Evolutionary conservation across 2,113 vertebrate genomes (phyloP), one percentile per base, ranked within the genome.

Genomic region (Aramus guarauna): DNA sequence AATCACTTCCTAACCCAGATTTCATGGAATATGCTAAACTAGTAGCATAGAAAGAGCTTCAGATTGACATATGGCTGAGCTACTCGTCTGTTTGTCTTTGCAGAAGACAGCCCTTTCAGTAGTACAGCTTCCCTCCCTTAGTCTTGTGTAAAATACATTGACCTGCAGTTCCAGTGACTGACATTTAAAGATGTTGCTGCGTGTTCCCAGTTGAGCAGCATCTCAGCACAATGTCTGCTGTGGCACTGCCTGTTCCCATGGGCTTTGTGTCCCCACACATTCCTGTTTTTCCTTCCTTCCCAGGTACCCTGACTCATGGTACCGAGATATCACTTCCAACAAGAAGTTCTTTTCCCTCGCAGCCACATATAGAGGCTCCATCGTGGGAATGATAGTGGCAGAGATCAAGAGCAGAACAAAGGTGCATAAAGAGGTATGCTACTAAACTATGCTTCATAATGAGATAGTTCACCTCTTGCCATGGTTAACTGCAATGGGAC

Each of bases 241-340:
- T 30, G 45, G 18, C 2, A 0, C 41, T 63, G 21, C 24, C 64
- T 64, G 60, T 27, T 69, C 21, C 32, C 5, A 1, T 17, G 21
- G 39, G 19, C 58, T 81, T 50, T 45, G 36, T 81, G 12, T 23
- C 53, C 26, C 39, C 32, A 53, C 13, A 62, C 48, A 4, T 60
- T 47, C 11, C 18, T 74, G 23, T 18, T 55, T 82, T 48, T 63
- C 9, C 76, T 90, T 69, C 66, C 56, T 91, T 43, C 60, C 74
- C 97, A 99, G 99, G 98, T 99, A 99, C 98, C 99, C 99, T 97
- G 99, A 99, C 98, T 99, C 99, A 98, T 99, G 99, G 99, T 99
- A 99, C 98, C 99, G 99, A 97, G 99, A 99, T 86, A 99, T 99
- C 98, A 99, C 99, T 62, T 99, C 99, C 97, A 99, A 99, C 99